A percentile compares a stretch with the other conserved stretches of the same genome.
Conservation (phyloP, 37 sponge, comb jelly and placozoan species). For the Beroe forskalii region DNA sequence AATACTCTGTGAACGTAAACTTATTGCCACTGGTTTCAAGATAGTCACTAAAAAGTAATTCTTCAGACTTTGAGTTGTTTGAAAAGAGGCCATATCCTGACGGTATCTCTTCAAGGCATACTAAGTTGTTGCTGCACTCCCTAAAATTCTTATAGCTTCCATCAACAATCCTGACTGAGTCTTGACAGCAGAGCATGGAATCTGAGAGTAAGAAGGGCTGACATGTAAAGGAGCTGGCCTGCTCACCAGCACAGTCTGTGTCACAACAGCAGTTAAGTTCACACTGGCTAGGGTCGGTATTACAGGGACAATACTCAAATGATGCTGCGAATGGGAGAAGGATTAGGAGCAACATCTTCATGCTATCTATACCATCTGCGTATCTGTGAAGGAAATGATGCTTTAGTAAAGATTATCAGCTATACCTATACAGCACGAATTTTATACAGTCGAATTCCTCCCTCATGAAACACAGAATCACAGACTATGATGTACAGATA, state of each 20-base stretch:
- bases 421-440: too few species aligned
- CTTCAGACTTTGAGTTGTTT: neutral
- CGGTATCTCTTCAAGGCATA: neutral
- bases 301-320: neutral
- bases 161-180: neutral
- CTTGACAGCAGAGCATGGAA: slow-evolving; percentile 47
- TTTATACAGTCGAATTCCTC: too few species aligned
- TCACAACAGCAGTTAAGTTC: slow-evolving; percentile 58
- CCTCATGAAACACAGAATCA: too few species aligned
- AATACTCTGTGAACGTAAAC: too few species aligned
- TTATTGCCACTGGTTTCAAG: neutral
- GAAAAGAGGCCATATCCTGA: neutral
- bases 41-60: neutral
- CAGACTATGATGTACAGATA: too few species aligned
- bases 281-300: neutral
- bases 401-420: too few species aligned
- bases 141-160: neutral
- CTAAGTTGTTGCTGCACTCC: neutral
- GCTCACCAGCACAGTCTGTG: neutral
- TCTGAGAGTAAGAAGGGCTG: slow-evolving; percentile 20
- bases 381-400: too few species aligned
- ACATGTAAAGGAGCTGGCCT: slow-evolving; percentile 39
- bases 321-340: neutral
- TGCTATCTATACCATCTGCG: too few species aligned
- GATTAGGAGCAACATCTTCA: neutral